Conservation (phyloP, 2,797 vertebrate species). For the Limnodromus scolopaceus region DNA sequence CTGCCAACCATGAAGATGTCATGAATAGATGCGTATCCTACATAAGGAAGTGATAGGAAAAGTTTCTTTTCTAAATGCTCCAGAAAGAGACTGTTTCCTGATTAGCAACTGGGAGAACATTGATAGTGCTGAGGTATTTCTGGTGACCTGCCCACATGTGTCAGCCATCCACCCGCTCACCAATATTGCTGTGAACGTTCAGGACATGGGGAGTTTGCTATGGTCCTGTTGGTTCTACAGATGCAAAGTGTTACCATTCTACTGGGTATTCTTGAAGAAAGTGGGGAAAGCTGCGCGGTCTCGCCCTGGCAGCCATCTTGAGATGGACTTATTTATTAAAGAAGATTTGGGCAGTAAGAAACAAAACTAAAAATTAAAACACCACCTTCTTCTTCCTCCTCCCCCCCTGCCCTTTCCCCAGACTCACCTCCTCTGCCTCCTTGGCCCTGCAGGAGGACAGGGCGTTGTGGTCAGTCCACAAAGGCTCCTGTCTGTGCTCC, state of each 20-base stretch:
- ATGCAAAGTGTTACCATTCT: background rate
- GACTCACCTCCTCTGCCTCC: background rate
- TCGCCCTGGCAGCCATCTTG: background rate
- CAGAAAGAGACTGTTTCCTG: background rate
- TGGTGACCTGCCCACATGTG: background rate
- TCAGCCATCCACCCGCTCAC: background rate
- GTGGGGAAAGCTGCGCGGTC: background rate
- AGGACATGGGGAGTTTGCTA: background rate
- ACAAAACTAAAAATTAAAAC: background rate
- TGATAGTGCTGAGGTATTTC: background rate
- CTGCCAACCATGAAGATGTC: background rate
- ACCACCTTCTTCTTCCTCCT: too few relatives aligned
- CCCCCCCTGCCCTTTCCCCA: background rate
- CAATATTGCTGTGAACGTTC: background rate
- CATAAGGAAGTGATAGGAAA: background rate
- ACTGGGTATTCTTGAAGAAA: background rate
- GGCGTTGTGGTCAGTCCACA: background rate
- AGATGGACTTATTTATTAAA: background rate
- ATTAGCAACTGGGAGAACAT: fast-evolving
- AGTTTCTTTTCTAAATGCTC: background rate
- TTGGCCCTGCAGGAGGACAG: background rate
- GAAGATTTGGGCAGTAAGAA: background rate
- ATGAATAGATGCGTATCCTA: background rate
- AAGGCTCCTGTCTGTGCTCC: background rate
- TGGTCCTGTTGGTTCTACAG: background rate